Evolutionary conservation across 2,888 invertebrate species (phyloP).

Genomic region (Xylota sylvarum): DNA sequence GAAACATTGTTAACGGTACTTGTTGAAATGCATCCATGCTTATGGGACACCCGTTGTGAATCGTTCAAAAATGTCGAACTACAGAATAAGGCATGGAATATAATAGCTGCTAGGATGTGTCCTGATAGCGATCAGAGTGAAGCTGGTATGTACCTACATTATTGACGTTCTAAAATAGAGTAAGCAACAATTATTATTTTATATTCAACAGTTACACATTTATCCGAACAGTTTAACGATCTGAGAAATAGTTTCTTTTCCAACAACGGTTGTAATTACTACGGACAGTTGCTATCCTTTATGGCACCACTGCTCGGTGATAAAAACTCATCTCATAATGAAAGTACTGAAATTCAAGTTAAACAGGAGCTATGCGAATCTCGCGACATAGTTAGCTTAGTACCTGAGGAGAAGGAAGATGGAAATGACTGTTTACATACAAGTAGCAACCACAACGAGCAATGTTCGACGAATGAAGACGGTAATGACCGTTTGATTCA

Average conservation of each 20-base stretch:
- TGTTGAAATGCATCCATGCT: constrained; percentile 32
- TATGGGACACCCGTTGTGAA: constrained; percentile 25
- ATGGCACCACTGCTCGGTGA: neutral
- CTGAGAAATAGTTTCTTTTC: constrained; percentile 8
- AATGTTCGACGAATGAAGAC: neutral
- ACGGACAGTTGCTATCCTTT: constrained; percentile 3
- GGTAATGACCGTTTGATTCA: neutral
- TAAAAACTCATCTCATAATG: neutral
- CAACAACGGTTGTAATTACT: neutral
- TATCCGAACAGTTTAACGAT: constrained; percentile 14
- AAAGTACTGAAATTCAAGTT: neutral
- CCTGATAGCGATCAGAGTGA: neutral
- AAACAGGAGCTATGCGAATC: neutral
- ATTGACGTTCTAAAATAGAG: neutral
- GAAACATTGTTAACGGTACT: neutral
- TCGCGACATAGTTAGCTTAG: neutral
- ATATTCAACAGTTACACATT: neutral
- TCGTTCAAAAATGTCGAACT: neutral
- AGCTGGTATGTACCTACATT: constrained; percentile 9
- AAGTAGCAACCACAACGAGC: neutral
- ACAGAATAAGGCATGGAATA: constrained; percentile 2
- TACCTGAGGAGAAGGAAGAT: neutral
- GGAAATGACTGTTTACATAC: no score
- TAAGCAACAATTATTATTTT: neutral
- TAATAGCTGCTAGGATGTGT: constrained; percentile 4